Evolutionary conservation across 2,113 vertebrate genomes (phyloP), one percentile per base, ranked within the genome.

Genomic region (Diphyllodes magnificus): DNA sequence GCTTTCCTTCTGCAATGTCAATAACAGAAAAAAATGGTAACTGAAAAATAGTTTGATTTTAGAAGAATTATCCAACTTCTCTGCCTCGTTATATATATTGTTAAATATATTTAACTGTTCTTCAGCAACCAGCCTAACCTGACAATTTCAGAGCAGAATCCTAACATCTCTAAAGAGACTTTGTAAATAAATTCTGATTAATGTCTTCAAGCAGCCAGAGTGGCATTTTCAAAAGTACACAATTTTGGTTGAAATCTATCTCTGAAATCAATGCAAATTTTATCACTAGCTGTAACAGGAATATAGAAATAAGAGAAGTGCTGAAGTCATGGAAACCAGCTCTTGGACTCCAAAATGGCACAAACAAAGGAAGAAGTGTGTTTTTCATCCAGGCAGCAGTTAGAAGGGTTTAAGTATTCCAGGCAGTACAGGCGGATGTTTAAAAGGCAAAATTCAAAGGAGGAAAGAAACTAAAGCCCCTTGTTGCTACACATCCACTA

Each of bases 301-400:
- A 81, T 84, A 79, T 77, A 72, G 64, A 87, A 87, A 64, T 93
- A 72, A 79, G 31, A 68, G 56, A 49, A 86, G 31, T 82, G 33
- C n/a, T 71, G 91, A 91, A 96, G 94, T 95, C 82, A 96, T 96
- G 90, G 96, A 96, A 96, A 95, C 85, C 57, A 91, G 56, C 53
- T 69, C 70, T 76, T 87, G 85, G 87, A 72, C 22, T 90, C 65
- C 59, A 82, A 65, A 87, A 82, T 72, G 78, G 24, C 50, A 71
- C 1, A 2, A 92, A 96, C 80, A 92, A 94, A 92, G 79, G 53
- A 82, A 65, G 81, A 92, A 95, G 92, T 91, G 83, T 91, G 22
- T 59, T 95, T 93, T 95, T 87, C 47, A 73, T 81, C 66, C 77
- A 94, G 31, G 33, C 53, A 79, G 37, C 45, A 86, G 51, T 82